phyloP scores from a whole-genome alignment of 2,888 invertebrate species.

The Archips crataeganus region DNA sequence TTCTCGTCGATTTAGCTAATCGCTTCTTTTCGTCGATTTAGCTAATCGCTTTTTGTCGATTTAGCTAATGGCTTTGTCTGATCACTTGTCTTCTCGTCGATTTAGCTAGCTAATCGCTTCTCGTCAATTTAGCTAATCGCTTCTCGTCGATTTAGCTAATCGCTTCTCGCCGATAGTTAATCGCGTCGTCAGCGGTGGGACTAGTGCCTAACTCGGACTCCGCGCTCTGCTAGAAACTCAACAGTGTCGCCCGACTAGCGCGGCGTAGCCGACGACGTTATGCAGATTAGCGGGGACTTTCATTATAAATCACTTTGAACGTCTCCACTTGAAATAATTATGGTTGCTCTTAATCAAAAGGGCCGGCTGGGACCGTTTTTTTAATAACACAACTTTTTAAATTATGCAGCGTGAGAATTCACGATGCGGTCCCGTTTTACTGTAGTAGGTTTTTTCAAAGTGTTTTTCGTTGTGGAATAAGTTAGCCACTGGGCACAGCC shows the following conservation, averaged over 20 bases:
- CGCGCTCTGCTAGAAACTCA: constrained; percentile 11
- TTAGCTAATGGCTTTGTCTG: too few relatives aligned
- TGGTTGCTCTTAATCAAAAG: constrained; percentile 55
- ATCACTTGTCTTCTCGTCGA: too few relatives aligned
- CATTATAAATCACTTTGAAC: constrained; percentile 60
- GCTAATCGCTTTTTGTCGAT: too few relatives aligned
- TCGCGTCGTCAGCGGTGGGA: too few relatives aligned
- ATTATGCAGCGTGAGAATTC: constrained; percentile 28
- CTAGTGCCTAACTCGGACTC: too few relatives aligned
- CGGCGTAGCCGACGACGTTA: constrained; percentile 48
- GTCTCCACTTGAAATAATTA: constrained; percentile 62
- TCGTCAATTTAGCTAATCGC: too few relatives aligned
- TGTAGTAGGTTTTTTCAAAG: neutral
- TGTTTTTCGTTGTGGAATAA: constrained; percentile 1
- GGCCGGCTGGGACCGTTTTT: constrained; percentile 36
- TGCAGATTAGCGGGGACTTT: constrained; percentile 60
- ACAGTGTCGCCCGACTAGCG: neutral
- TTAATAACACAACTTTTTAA: constrained; percentile 43
- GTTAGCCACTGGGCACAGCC: neutral
- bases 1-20: too few relatives aligned
- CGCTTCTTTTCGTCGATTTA: too few relatives aligned
- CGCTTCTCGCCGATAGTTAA: too few relatives aligned
- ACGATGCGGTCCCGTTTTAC: constrained; percentile 4
- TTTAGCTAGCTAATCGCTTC: too few relatives aligned
- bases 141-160: too few relatives aligned